Conservation (phyloP, 2,113 vertebrate species). For the Onychostoma macrolepis region DNA sequence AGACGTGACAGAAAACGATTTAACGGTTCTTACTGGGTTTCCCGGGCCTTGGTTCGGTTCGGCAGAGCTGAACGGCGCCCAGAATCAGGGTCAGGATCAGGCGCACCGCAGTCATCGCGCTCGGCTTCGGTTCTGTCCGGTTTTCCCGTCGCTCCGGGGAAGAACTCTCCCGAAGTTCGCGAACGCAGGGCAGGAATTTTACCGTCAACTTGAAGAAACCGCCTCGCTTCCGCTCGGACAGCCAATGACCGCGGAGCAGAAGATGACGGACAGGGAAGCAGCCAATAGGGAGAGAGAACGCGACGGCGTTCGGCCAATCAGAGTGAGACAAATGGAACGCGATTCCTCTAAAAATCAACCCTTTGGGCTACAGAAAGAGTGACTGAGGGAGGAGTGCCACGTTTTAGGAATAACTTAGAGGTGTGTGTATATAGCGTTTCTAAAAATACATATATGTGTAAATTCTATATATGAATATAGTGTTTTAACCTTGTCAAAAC, state of each 20-base stretch:
- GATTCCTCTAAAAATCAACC: neutral
- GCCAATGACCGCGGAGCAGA: conserved; percentile 52
- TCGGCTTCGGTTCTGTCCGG: neutral
- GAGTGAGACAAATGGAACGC: conserved; percentile 47
- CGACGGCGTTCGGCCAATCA: conserved; percentile 57
- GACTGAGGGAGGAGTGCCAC: conserved; percentile 20
- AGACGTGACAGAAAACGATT: neutral
- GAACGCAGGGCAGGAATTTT: neutral
- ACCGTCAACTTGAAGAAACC: neutral
- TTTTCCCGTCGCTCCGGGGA: neutral
- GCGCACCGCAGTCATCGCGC: neutral
- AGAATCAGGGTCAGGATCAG: neutral
- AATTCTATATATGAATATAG: neutral
- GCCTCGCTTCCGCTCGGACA: fast-evolving
- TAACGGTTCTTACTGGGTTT: conserved; percentile 8
- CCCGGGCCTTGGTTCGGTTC: neutral
- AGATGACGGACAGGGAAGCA: fast-evolving
- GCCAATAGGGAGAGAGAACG: neutral
- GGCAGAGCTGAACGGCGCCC: neutral
- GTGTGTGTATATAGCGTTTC: neutral
- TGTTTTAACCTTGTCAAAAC: neutral
- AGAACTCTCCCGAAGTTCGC: conserved; percentile 25
- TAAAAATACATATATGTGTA: neutral
- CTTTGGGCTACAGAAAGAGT: conserved; percentile 59
- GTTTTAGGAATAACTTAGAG: conserved; percentile 11